Evolutionary conservation across 2,888 invertebrate genomes (phyloP).

Genomic region (Calliphora vomitoria): DNA sequence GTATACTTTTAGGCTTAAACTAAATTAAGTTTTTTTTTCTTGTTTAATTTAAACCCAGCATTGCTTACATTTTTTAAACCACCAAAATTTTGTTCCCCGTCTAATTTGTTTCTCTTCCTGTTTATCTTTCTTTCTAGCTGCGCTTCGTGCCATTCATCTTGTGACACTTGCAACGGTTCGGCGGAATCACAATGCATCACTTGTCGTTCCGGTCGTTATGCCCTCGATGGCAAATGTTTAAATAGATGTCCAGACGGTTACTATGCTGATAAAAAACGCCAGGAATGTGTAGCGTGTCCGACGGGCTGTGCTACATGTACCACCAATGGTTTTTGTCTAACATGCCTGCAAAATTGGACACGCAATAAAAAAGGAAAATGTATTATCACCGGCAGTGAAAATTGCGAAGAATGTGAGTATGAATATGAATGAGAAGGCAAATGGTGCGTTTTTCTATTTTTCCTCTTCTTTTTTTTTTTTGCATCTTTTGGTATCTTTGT

Average conservation of each 20-base stretch:
- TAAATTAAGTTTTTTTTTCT: neutral
- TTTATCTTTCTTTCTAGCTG: constrained; percentile 86
- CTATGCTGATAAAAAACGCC: constrained; percentile 91
- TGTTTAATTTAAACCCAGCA: too few species aligned
- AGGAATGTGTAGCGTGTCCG: constrained; percentile 91
- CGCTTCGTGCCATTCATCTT: constrained; percentile 91
- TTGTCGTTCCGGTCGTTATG: constrained; percentile 90
- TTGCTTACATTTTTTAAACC: neutral
- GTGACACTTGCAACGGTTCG: constrained; percentile 92
- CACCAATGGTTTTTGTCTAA: constrained; percentile 89
- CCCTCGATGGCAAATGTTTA: constrained; percentile 90
- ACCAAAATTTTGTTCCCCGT: neutral
- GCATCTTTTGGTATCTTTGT: neutral
- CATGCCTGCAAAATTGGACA: constrained; percentile 90
- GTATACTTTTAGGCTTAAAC: constrained; percentile 2
- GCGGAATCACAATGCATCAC: constrained; percentile 92
- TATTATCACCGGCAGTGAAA: constrained; percentile 88
- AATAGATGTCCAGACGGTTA: constrained; percentile 90
- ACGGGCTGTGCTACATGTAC: constrained; percentile 91
- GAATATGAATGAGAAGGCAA: constrained; percentile 57
- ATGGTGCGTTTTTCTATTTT: neutral
- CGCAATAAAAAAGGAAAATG: constrained; percentile 91
- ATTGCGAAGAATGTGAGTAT: constrained; percentile 88
- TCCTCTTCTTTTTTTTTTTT: neutral
- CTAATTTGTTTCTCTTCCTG: constrained; percentile 20